Percentiles rank a stretch among this genome's conserved stretches.
These are phyloP conservation scores for Danionella dracula DNA, from an alignment of 2,797 vertebrate genomes.

Conservation along the genomic window DNA sequence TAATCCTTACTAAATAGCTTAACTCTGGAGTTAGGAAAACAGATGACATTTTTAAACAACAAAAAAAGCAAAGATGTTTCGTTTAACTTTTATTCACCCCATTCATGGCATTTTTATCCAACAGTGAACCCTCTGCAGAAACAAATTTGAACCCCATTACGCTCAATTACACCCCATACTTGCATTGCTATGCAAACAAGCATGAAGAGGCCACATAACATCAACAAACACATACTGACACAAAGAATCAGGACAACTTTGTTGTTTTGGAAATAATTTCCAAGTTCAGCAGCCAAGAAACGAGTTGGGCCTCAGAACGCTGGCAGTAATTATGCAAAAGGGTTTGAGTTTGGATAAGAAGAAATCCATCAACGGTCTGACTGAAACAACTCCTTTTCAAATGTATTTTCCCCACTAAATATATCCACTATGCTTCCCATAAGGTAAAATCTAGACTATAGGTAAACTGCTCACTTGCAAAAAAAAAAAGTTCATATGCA, in stretches of 20 bases:
- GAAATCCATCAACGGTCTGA: constrained; percentile 11
- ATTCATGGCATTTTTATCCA: too few relatives aligned
- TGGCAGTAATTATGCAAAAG: background rate
- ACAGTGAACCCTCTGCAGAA: too few relatives aligned
- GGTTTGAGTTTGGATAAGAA: background rate
- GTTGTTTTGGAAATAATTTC: background rate
- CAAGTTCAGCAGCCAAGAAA: background rate
- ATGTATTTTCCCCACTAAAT: too few relatives aligned
- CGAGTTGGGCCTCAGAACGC: background rate
- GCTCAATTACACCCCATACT: constrained; percentile 13
- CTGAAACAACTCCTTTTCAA: background rate
- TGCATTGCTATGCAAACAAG: background rate
- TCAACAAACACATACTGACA: constrained; percentile 5
- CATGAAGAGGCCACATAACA: constrained; percentile 11
- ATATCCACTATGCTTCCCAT: too few relatives aligned
- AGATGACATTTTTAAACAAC: too few relatives aligned
- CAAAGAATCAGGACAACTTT: background rate
- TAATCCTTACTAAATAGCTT: too few relatives aligned
- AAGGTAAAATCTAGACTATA: too few relatives aligned
- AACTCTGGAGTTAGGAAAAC: too few relatives aligned
- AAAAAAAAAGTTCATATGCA: too few relatives aligned
- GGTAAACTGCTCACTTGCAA: too few relatives aligned
- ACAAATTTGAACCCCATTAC: background rate
- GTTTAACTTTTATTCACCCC: constrained; percentile 25
- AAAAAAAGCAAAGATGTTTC: too few relatives aligned